Evolutionary conservation across 1,140 invertebrate genomes (phyloP), one percentile per base, ranked within the genome.

Genomic region (Hydropsyche tenuis): DNA sequence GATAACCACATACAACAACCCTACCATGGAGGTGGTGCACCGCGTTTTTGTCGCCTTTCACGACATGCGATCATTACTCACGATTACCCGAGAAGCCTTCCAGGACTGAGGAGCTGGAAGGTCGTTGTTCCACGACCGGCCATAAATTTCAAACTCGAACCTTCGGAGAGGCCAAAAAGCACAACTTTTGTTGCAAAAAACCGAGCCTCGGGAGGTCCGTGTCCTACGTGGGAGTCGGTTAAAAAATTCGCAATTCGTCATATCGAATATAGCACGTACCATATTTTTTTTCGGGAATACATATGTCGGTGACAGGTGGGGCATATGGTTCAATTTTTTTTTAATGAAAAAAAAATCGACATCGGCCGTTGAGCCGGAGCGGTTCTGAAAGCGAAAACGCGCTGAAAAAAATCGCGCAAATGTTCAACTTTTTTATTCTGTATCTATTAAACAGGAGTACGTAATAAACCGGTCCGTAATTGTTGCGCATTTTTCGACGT

Each of bases 21-120:
- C 30, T 37, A 37, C 30, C 30, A 9, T 4, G 30, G 3, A 37
- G n/a, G 11, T 22, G 51, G 51, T 18, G 51, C 51, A 25, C 22
- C 56, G 12, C 11, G 9, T 22, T 60, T 27, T 25, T 60, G 56
- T 60, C 56, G 56, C 56, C 48, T 53, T 18, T 20, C 48, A 37
- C 22, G 56, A 60, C 56, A 25, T 18, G 20, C 22, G 14, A 60
- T 20, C 23, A 60, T 60, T 60, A 60, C 22, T 60, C 56, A 60
- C 22, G 56, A 60, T 60, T 60, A 60, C 56, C 56, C 9, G 4
- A 4, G 16, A 48, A 37, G 30, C 30, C 30, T 37, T 9, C 30
- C 9, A 3, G 3, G 30, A 37, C 30, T 9, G 30, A 37, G 3
- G 9, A 37, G 30, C n/a, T 4, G 30, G 30, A 48, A 48, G 12